A percentile compares a stretch with the other conserved stretches of the same genome.
Conservation (phyloP, 2,888 invertebrate genomes). For the Nysson spinosus region DNA sequence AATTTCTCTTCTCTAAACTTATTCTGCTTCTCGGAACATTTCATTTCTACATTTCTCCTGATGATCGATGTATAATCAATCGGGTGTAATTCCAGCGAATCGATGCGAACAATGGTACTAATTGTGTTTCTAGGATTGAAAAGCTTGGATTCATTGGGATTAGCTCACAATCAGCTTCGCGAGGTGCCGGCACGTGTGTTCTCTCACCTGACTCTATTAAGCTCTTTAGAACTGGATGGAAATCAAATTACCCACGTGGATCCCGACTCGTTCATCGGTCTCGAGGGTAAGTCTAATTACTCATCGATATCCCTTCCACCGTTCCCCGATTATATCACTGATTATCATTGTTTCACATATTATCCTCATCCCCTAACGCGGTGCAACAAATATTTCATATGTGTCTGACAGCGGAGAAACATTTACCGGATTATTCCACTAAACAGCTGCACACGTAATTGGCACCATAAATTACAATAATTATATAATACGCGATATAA, state of each 20-base stretch:
- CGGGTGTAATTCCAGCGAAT: not conserved
- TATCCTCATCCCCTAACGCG: too few species aligned
- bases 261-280: slow-evolving; percentile 90
- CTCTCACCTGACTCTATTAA: slow-evolving; percentile 87
- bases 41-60: too few species aligned
- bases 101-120: too few species aligned
- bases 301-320: slow-evolving; percentile 1
- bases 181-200: slow-evolving; percentile 90
- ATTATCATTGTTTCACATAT: slow-evolving; percentile 4
- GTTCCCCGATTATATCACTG: not conserved
- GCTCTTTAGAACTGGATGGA: slow-evolving; percentile 92
- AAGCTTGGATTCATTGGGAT: slow-evolving; percentile 89
- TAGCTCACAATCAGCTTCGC: slow-evolving; percentile 90
- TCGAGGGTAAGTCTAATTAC: slow-evolving; percentile 84
- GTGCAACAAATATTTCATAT: too few species aligned
- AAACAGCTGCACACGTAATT: too few species aligned
- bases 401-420: too few species aligned
- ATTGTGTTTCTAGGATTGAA: slow-evolving; percentile 87
- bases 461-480: too few species aligned
- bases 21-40: too few species aligned
- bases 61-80: too few species aligned
- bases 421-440: too few species aligned
- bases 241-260: slow-evolving; percentile 90
- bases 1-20: too few species aligned
- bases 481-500: too few species aligned